Conservation (phyloP, 2,888 invertebrate genomes). For the Volucella bombylans region DNA sequence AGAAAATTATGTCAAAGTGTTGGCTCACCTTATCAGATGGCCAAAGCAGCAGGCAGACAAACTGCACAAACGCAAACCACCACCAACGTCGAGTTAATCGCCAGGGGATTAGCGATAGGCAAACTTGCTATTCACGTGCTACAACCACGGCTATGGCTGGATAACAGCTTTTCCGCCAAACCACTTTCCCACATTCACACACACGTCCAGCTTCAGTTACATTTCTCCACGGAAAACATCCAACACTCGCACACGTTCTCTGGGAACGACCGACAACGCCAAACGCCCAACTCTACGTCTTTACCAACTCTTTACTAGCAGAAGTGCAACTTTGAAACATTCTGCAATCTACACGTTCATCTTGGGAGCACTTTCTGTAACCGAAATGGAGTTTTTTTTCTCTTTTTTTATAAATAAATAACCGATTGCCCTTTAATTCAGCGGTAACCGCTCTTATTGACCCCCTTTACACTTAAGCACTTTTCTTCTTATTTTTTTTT, state of each 20-base stretch:
- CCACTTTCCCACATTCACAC: neutral
- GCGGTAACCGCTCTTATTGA: neutral
- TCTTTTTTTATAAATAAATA: neutral
- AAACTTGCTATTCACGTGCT: constrained; percentile 62
- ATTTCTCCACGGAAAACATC: too few species aligned
- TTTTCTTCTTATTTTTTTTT: neutral
- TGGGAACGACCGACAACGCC: neutral
- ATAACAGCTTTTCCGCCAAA: constrained; percentile 29
- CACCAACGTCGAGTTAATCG: too few species aligned
- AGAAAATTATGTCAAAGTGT: constrained; percentile 35
- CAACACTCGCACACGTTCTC: too few species aligned
- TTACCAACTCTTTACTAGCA: too few species aligned
- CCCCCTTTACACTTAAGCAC: neutral
- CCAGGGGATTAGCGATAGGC: constrained; percentile 5
- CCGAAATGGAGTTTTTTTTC: constrained; percentile 1
- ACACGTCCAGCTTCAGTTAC: too few species aligned
- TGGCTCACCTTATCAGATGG: constrained; percentile 35
- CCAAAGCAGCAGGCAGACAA: neutral
- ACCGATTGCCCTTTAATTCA: neutral
- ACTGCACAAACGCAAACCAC: neutral
- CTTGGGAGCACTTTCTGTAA: neutral
- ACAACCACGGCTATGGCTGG: neutral
- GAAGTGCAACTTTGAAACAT: too few species aligned
- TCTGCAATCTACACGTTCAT: too few species aligned
- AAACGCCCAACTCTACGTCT: neutral